These are phyloP conservation scores for Orcinus orca DNA, from an alignment of 2,113 vertebrate species.

Conservation along the genomic window DNA sequence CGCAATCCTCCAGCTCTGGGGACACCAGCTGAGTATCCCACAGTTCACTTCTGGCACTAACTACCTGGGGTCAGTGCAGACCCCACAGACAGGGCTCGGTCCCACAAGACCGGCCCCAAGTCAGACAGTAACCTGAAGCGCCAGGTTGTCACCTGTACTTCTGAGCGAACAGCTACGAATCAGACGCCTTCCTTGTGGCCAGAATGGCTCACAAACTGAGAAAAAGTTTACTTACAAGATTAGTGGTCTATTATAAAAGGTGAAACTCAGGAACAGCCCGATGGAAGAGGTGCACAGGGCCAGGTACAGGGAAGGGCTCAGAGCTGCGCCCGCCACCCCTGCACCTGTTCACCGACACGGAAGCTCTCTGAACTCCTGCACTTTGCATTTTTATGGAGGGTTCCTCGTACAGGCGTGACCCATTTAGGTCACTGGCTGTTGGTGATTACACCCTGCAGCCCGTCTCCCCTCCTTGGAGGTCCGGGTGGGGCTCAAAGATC, in stretches of 20 bases:
- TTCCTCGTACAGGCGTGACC: neutral
- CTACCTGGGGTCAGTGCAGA: too few species aligned
- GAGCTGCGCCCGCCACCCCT: neutral
- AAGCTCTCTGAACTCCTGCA: neutral
- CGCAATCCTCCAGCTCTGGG: neutral
- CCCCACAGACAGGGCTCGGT: accelerated
- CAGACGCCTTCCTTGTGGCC: accelerated
- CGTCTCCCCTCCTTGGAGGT: neutral
- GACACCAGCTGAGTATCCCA: neutral
- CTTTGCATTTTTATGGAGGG: neutral
- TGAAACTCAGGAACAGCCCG: too few species aligned
- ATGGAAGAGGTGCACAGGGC: accelerated
- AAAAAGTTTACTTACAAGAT: too few species aligned
- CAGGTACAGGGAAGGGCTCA: neutral
- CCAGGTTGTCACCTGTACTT: neutral
- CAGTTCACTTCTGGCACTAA: too few species aligned
- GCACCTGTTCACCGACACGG: accelerated
- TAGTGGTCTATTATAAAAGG: accelerated
- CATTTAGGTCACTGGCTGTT: neutral
- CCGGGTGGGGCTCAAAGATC: neutral
- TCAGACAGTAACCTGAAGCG: accelerated
- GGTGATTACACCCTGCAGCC: neutral
- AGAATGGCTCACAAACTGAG: neutral
- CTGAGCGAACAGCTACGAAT: neutral
- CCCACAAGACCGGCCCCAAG: accelerated